A percentile compares a stretch with the other conserved stretches of the same genome.
These are phyloP conservation scores for Meda fulgida DNA, from an alignment of 2,797 vertebrate species.

Conservation along the genomic window DNA sequence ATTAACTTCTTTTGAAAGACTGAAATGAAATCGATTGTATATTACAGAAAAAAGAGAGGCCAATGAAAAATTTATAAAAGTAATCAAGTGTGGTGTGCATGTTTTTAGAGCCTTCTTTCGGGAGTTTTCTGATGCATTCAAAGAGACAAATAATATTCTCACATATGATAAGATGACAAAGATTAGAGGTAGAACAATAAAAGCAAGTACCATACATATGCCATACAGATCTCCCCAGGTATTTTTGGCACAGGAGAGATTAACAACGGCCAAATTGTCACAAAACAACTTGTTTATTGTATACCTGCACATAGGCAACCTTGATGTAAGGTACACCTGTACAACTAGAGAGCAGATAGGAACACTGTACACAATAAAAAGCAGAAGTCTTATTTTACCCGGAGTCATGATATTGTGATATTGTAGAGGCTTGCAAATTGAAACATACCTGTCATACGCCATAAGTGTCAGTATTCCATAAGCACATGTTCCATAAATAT, in stretches of 20 bases:
- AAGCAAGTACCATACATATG: slow-evolving; percentile 46
- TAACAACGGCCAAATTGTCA: slow-evolving; percentile 64
- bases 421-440: slow-evolving; percentile 70
- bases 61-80: slow-evolving; percentile 68
- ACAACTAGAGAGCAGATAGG: slow-evolving; percentile 48
- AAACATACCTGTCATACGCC: slow-evolving; percentile 72
- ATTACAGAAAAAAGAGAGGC: slow-evolving; percentile 64
- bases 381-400: slow-evolving; percentile 52
- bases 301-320: slow-evolving; percentile 61
- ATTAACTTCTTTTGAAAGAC: slow-evolving; percentile 56
- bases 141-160: slow-evolving; percentile 63
- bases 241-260: slow-evolving; percentile 62
- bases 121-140: slow-evolving; percentile 60
- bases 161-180: slow-evolving; percentile 67
- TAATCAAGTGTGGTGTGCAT: slow-evolving; percentile 68
- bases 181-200: slow-evolving; percentile 61
- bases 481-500: slow-evolving; percentile 61
- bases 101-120: slow-evolving; percentile 66
- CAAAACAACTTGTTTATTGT: slow-evolving; percentile 67
- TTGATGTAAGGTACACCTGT: slow-evolving; percentile 64
- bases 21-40: slow-evolving; percentile 60
- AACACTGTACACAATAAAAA: slow-evolving; percentile 55
- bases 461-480: slow-evolving; percentile 68
- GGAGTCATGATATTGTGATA: slow-evolving; percentile 71
- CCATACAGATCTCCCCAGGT: slow-evolving; percentile 57